Percentiles rank a stretch among this genome's conserved stretches.
phyloP scores from a whole-genome alignment of 30 jellyfish, hydroid and myxozoan species.

The Sanderia malayensis region DNA sequence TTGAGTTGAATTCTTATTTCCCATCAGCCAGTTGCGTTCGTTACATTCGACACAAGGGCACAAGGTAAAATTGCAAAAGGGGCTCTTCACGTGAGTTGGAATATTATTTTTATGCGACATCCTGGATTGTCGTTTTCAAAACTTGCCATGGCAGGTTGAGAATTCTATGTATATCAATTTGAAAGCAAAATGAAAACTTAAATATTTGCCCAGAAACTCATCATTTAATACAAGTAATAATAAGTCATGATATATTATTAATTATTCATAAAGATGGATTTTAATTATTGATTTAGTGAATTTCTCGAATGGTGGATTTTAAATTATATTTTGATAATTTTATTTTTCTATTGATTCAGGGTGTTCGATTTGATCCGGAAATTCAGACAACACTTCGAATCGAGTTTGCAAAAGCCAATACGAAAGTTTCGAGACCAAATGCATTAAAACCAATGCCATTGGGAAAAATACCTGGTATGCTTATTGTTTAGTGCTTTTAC shows the following conservation, averaged over 20 bases:
- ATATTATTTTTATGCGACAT: no score
- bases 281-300: no score
- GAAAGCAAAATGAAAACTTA: no score
- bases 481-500: conserved; percentile 45
- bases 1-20: not conserved
- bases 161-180: no score
- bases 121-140: no score
- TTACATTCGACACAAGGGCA: conserved; percentile 80
- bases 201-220: no score
- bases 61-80: conserved; percentile 82
- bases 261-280: no score
- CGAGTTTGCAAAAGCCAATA: conserved; percentile 94
- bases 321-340: not conserved
- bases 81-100: conserved; percentile 66
- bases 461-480: conserved; percentile 36
- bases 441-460: conserved; percentile 52
- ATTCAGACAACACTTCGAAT: conserved; percentile 80
- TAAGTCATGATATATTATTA: no score
- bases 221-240: no score
- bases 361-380: conserved; percentile 96
- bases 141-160: no score
- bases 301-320: not conserved
- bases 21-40: conserved; percentile 94
- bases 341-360: conserved; percentile 71
- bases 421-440: conserved; percentile 81